Evolutionary conservation across 2,113 vertebrate genomes (phyloP).

Genomic region (Pontoporia blainvillei): DNA sequence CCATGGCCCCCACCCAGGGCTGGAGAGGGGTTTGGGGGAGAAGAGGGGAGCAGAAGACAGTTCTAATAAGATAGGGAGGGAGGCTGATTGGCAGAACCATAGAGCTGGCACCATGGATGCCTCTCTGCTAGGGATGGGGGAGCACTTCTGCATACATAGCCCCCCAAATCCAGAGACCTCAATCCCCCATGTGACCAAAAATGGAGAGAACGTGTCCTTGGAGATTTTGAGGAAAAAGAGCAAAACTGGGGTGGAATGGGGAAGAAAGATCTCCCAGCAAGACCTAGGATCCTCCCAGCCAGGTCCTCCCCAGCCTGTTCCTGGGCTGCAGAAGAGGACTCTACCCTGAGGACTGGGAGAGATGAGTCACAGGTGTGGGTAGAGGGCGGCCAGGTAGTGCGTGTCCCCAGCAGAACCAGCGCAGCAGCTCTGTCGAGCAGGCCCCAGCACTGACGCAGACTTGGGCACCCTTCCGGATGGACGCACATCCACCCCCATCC

Average conservation of each 20-base stretch:
- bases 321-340: neutral
- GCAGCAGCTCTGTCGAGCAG: slow-evolving; percentile 36
- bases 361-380: slow-evolving; percentile 27
- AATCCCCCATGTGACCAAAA: neutral
- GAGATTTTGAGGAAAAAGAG: neutral
- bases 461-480: slow-evolving; percentile 32
- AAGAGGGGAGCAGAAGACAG: neutral
- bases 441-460: neutral
- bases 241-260: neutral
- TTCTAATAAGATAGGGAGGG: neutral
- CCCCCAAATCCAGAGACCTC: neutral
- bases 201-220: neutral
- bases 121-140: neutral
- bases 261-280: neutral
- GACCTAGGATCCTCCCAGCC: neutral
- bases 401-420: slow-evolving; percentile 42
- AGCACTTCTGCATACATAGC: neutral
- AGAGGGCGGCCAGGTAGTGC: neutral
- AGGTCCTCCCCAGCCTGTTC: neutral
- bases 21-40: neutral
- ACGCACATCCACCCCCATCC: neutral
- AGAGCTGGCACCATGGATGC: neutral
- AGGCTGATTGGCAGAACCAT: neutral
- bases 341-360: neutral
- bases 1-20: neutral